These are phyloP conservation scores for Drosophila azteca DNA, from an alignment of 1,140 invertebrate species.

Conservation along the genomic window DNA sequence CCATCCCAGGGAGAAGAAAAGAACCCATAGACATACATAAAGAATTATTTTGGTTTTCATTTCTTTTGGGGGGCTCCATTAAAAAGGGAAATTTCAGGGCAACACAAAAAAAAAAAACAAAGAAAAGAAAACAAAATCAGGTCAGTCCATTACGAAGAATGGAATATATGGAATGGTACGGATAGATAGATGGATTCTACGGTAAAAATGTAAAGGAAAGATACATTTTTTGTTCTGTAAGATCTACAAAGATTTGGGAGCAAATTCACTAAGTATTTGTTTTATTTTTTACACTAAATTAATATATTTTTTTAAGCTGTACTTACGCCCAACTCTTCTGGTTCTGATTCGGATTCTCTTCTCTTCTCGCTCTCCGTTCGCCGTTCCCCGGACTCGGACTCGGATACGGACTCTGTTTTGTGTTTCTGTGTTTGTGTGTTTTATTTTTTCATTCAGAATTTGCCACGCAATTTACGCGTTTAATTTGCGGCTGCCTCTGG, in stretches of 20 bases:
- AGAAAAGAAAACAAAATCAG: constrained; percentile 34
- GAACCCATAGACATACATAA: constrained; percentile 44
- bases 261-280: too few species aligned
- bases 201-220: too few species aligned
- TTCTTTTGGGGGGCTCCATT: constrained; percentile 50
- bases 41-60: constrained; percentile 45
- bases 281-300: too few species aligned
- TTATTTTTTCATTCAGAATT: constrained; percentile 74
- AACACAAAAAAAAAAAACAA: constrained; percentile 41
- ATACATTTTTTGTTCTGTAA: too few species aligned
- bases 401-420: constrained; percentile 9
- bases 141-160: constrained; percentile 25
- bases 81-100: constrained; percentile 55
- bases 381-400: constrained; percentile 24
- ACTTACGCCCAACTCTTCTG: constrained; percentile 68
- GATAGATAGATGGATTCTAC: too few species aligned
- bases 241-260: too few species aligned
- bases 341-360: constrained; percentile 24
- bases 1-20: constrained; percentile 20
- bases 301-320: constrained; percentile 44
- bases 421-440: constrained; percentile 22
- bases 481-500: constrained; percentile 59
- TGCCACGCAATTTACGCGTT: constrained; percentile 77
- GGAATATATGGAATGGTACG: too few species aligned
- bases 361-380: constrained; percentile 6